Conservation (phyloP, 1,140 invertebrate species). For the Caenorhabditis briggsae region DNA sequence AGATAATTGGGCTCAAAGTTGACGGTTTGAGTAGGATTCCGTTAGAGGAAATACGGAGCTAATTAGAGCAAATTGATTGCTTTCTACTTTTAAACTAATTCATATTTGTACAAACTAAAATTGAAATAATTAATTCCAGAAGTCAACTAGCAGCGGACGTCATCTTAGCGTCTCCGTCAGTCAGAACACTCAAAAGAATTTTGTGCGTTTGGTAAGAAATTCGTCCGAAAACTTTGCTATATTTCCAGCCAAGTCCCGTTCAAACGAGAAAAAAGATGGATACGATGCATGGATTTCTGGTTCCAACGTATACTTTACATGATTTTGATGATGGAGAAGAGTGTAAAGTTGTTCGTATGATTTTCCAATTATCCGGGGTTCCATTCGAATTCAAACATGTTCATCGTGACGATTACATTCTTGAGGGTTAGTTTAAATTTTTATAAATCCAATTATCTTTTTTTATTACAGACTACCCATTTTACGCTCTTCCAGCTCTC, state of each 20-base stretch:
- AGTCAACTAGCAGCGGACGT: constrained; percentile 23
- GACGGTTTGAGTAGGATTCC: no score
- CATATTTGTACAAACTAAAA: not conserved
- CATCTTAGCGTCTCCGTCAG: constrained; percentile 43
- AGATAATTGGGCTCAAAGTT: no score
- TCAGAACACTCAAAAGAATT: constrained; percentile 3
- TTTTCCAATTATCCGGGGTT: constrained; percentile 41
- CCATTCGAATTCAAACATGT: constrained; percentile 52
- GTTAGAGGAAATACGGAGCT: no score
- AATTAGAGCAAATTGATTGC: no score
- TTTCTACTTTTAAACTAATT: no score
- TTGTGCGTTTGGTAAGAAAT: constrained; percentile 5
- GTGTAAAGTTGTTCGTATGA: constrained; percentile 53
- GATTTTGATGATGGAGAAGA: constrained; percentile 60
- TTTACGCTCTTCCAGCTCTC: constrained; percentile 57
- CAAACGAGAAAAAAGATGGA: constrained; percentile 28
- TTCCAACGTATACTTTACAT: constrained; percentile 51
- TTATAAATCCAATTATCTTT: not conserved
- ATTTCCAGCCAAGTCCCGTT: constrained; percentile 18
- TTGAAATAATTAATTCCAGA: not conserved
- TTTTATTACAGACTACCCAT: constrained; percentile 60
- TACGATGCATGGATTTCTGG: constrained; percentile 45
- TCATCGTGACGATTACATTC: constrained; percentile 58
- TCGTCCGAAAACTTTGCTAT: not conserved
- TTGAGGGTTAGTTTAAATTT: constrained; percentile 7